Evolutionary conservation across 2,113 vertebrate species (phyloP).

Genomic region (Scalopus aquaticus): DNA sequence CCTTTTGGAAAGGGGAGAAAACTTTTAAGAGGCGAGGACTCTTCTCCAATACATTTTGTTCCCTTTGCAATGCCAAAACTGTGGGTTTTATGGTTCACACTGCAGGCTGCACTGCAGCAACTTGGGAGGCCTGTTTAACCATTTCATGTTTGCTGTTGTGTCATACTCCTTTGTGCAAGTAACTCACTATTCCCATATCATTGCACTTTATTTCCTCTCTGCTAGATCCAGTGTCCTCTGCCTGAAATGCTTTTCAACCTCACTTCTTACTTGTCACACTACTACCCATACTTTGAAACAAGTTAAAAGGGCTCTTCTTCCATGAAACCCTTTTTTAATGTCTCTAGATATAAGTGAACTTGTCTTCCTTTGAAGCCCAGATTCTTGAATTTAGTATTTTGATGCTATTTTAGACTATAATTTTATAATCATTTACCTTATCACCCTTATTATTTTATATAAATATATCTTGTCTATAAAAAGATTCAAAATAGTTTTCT

Average conservation of each 20-base stretch:
- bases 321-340: not conserved
- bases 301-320: not conserved
- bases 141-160: not conserved
- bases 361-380: not conserved
- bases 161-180: not conserved
- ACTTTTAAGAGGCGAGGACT: constrained; percentile 4
- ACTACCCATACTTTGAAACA: constrained; percentile 16
- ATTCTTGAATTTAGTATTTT: not conserved
- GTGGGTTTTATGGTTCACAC: not conserved
- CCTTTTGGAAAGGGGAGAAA: constrained; percentile 42
- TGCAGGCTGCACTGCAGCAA: not conserved
- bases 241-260: not conserved
- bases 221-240: not conserved
- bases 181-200: not conserved
- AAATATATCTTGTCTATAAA: not conserved
- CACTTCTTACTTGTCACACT: not conserved
- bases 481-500: not conserved
- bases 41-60: not conserved
- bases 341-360: not conserved
- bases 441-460: not conserved
- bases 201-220: not conserved
- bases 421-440: not conserved
- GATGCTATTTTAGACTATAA: not conserved
- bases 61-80: not conserved
- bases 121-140: not conserved